phyloP scores from a whole-genome alignment of 1,140 invertebrate species.

The Drosophila parvula region DNA sequence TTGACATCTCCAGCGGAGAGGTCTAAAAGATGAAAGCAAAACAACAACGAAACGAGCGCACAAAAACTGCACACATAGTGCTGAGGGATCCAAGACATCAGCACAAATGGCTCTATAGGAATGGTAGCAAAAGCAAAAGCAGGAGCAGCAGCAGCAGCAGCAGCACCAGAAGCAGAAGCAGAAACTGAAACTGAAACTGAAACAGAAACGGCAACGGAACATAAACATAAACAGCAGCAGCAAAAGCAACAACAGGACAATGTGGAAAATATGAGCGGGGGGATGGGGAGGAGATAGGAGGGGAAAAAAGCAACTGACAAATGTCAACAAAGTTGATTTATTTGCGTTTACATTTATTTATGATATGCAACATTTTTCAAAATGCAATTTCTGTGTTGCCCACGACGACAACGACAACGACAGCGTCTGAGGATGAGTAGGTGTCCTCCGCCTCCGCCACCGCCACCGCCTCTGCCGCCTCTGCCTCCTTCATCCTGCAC shows the following conservation, averaged over 20 bases:
- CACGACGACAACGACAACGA: constrained; percentile 39
- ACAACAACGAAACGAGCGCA: constrained; percentile 34
- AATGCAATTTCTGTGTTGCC: constrained; percentile 71
- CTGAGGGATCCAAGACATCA: constrained; percentile 25
- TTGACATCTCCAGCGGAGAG: constrained; percentile 59
- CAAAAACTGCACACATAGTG: constrained; percentile 32
- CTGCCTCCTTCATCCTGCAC: no score
- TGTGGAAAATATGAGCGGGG: background rate
- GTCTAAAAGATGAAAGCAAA: constrained; percentile 50
- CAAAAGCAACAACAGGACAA: constrained; percentile 8
- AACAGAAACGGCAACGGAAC: constrained; percentile 6
- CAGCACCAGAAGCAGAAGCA: background rate
- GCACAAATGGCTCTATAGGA: constrained; percentile 21
- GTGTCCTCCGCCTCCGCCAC: constrained; percentile 27
- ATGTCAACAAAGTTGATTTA: constrained; percentile 81
- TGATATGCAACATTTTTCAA: constrained; percentile 79
- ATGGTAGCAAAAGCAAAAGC: background rate
- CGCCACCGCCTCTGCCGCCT: no score
- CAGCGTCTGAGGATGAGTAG: constrained; percentile 30
- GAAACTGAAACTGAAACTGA: constrained; percentile 1
- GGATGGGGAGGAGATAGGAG: no score
- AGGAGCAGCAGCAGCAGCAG: background rate
- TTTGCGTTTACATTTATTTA: constrained; percentile 81
- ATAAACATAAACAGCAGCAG: constrained; percentile 18
- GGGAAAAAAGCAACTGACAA: constrained; percentile 57